Conservation (phyloP, 1,140 invertebrate genomes). For the Amphibalanus amphitrite region DNA sequence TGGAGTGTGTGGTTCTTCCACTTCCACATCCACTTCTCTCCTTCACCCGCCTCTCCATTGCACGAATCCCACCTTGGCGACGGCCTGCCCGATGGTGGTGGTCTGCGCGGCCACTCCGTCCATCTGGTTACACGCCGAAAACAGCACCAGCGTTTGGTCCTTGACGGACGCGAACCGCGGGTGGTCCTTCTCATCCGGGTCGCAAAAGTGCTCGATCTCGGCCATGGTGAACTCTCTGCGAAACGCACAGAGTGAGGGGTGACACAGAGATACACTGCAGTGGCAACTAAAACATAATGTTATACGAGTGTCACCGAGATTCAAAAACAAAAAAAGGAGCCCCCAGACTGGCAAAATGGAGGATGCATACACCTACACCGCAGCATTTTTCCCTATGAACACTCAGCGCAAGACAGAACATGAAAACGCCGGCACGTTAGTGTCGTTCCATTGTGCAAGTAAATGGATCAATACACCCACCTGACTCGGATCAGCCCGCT, state of each 20-base stretch:
- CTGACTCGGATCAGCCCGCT: constrained; percentile 85
- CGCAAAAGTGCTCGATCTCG: constrained; percentile 99
- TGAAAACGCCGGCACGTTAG: constrained; percentile 1
- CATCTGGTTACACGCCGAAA: constrained; percentile 95
- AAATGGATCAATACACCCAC: constrained; percentile 8
- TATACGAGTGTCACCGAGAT: neutral
- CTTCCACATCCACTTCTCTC: too few species aligned
- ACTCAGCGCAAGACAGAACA: neutral
- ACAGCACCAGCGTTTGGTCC: constrained; percentile 44
- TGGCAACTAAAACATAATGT: neutral
- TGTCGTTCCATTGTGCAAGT: too few species aligned
- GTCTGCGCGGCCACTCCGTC: constrained; percentile 24
- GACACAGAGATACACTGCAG: neutral
- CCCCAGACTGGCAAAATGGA: neutral
- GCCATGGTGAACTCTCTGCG: constrained; percentile 94
- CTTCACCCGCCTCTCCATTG: neutral
- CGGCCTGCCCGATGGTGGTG: constrained; percentile 24
- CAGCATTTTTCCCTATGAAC: neutral
- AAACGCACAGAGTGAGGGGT: neutral
- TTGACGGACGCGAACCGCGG: constrained; percentile 57
- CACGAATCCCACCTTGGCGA: constrained; percentile 9
- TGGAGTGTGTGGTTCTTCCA: too few species aligned
- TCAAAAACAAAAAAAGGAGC: neutral
- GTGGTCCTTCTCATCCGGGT: constrained; percentile 72
- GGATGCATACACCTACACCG: neutral